Evolutionary conservation across 2,888 invertebrate species (phyloP), one percentile per base, ranked within the genome.

Genomic region (Scaptomyza polygonia): DNA sequence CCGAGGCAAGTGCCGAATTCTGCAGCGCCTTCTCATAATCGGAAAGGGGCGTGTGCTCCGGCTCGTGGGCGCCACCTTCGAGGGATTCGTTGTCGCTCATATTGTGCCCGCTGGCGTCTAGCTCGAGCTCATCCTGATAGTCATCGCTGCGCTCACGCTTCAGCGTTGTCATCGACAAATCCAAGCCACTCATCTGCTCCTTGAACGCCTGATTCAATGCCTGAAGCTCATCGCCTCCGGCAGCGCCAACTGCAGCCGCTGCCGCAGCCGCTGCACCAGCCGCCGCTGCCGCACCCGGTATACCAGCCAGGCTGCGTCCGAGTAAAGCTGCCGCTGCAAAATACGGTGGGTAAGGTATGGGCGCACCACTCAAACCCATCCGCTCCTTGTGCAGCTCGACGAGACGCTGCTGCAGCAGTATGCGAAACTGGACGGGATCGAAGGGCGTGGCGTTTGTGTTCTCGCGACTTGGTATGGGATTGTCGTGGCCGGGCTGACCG

Each of bases 401-500:
- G 83, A 98, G 93, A 90, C 97, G 94, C 93, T 97, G 97, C 93
- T 97, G 97, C 82, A 98, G 93, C 71, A 98, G 93, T 73, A 97
- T 93, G 85, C 97, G 94, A 92, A 98, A 98, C 92, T 97, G 97
- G 75, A 97, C 96, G 27, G 97, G 97, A 92, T 98, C 98, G 92
- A 98, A 97, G 12, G 96, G 96, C 42, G 96, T 95, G 48, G 92
- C 93, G 21, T 95, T 93, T 78, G 95, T 95, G 69, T 91, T 92
- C 88, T 96, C 96, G 21, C 95, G 93, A 36, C 95, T 94, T 3
- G 96, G 95, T 9, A 95, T 95, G 61, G 95, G 94, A 62, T 90
- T 89, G 30, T 90, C 90, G 52, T 95, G 95, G 0, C 95, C 94
- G 25, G 95, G 93, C 79, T 93, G 93, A 0, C 96, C 95, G 87